These are phyloP conservation scores for Platichthys stellatus DNA, from an alignment of 2,113 vertebrate species.

Conservation along the genomic window DNA sequence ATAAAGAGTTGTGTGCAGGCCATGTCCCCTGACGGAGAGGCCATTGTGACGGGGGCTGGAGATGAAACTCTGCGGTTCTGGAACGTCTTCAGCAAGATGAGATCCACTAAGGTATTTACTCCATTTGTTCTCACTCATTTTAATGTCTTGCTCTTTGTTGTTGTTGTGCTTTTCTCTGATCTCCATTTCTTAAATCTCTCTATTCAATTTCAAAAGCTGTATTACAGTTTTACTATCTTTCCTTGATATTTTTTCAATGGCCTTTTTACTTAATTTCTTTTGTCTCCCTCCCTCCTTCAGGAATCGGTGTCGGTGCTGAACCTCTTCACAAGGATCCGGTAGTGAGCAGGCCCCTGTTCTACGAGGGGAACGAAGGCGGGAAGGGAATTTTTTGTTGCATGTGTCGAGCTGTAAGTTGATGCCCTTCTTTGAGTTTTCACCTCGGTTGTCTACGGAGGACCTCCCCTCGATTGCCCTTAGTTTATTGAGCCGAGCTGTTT, in stretches of 20 bases:
- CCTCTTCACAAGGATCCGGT: constrained; percentile 96
- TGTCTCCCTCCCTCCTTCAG: constrained; percentile 65
- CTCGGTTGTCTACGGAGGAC: constrained; percentile 42
- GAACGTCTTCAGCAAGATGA: constrained; percentile 99
- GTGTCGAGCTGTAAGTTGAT: constrained; percentile 17
- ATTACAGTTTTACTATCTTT: not conserved
- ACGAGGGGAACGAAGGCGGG: constrained; percentile 12
- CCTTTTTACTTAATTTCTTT: not conserved
- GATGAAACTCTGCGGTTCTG: constrained; percentile 97
- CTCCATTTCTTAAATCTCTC: not conserved
- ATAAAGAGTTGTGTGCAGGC: constrained; percentile 79
- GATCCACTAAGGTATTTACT: constrained; percentile 91
- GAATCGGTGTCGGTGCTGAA: constrained; percentile 94
- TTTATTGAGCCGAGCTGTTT: constrained; percentile 49
- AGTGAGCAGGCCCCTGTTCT: constrained; percentile 57
- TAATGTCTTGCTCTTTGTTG: not conserved
- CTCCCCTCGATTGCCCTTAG: constrained; percentile 21
- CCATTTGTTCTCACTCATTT: not conserved
- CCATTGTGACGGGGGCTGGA: constrained; percentile 97
- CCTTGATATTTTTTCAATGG: not conserved
- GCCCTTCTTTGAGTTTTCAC: constrained; percentile 46
- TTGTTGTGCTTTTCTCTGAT: too few species aligned
- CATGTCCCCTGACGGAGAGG: constrained; percentile 99
- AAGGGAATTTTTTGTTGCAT: constrained; percentile 48
- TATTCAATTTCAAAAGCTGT: not conserved